Conservation (phyloP, 2,113 vertebrate genomes). For the Lepidothrix coronata region DNA sequence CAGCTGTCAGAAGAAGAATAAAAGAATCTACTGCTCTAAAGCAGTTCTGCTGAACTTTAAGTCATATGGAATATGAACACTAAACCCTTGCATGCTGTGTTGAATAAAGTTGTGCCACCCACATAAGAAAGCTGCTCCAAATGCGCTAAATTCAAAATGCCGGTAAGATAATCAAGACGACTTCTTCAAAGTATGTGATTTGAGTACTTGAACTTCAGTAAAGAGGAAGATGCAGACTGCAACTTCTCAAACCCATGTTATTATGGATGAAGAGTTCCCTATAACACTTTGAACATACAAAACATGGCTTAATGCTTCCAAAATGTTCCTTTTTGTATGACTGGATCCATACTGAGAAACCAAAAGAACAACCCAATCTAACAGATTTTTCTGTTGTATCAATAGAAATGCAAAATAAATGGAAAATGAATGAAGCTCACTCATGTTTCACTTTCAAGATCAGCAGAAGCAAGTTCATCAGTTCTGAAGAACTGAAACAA, state of each 20-base stretch:
- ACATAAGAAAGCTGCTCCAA: neutral
- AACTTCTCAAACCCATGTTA: neutral
- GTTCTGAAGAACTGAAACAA: neutral
- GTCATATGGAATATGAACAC: neutral
- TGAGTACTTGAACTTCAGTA: neutral
- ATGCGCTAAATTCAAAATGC: neutral
- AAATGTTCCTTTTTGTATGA: neutral
- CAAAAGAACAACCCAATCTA: neutral
- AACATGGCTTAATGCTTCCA: neutral
- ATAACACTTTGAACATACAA: neutral
- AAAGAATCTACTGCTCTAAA: neutral
- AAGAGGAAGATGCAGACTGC: neutral
- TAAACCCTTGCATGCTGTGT: neutral
- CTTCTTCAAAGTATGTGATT: neutral
- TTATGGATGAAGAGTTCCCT: neutral
- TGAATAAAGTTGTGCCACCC: neutral
- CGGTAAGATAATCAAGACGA: neutral
- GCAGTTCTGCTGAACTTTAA: neutral
- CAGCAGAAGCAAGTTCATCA: neutral
- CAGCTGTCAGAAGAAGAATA: neutral
- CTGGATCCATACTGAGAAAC: neutral
- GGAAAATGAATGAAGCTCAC: neutral
- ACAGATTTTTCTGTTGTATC: neutral
- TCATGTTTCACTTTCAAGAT: neutral
- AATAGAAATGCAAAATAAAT: neutral